Base-by-base conservation (phyloP, 2,797 vertebrate species). In the Heliangelus exortis region DNA sequence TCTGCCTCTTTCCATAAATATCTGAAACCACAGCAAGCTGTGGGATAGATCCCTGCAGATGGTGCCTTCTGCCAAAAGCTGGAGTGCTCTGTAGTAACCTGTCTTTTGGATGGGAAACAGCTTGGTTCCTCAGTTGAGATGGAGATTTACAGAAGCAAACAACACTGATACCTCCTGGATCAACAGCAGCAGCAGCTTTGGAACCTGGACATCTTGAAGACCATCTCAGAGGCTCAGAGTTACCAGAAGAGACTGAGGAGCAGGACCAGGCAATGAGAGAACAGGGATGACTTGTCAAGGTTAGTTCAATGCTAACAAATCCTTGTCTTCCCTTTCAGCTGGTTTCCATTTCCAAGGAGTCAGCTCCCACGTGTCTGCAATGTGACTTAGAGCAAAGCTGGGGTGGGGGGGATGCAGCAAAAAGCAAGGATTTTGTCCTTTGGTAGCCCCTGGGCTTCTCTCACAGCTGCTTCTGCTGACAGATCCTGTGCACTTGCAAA, bases 271-370 rank as follows among this genome's bases (percentile, higher is more conserved):
- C 43, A 33, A 45, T 3, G 31, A 75, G 7, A 69, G 63, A 71
- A 74, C 50, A 90, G 58, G 2, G 41, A 69, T 25, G 85, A 66
- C 76, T 91, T 25, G 8, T 69, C 96, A 97, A 97, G 97, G 97
- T 59, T 93, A 95, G 69, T 13, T n/a, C 43, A 45, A 41, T 33
- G 59, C 87, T 86, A 96, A 89, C 71, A 90, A 81, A 93, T 76
- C 61, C 39, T 62, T 20, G 48, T 76, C 72, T 80, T 96, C 88
- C 47, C 34, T 76, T 71, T 82, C 58, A 72, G 58, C 66, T 59
- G 95, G 96, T 97, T 95, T 97, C 97, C 90, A 90, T 98, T 98
- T 98, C 96, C 68, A 84, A 97, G 87, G 95, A 93, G 93, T 97
- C 98, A 98, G 97, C 97, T 86, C 83, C 93, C 94, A 79, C 15